A percentile compares a stretch with the other conserved stretches of the same genome.
phyloP scores from a whole-genome alignment of 2,888 invertebrate species.

The Cryptus armator region DNA sequence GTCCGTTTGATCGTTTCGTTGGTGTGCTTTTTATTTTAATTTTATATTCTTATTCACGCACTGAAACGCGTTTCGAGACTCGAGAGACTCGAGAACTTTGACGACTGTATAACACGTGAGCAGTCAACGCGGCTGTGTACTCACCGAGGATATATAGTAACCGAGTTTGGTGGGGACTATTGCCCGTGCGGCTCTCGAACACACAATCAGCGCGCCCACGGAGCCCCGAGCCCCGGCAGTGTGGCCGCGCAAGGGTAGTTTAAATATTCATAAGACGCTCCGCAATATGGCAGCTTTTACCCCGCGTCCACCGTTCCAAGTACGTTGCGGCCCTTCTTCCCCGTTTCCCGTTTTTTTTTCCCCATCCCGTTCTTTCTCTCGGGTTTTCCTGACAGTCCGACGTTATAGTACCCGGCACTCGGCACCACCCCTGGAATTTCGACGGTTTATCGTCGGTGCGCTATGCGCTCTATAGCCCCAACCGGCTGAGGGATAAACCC shows the following conservation, averaged over 20 bases:
- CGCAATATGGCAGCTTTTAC: constrained; percentile 64
- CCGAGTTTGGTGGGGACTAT: constrained; percentile 42
- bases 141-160: not conserved
- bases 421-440: constrained; percentile 56
- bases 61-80: not conserved
- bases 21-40: not conserved
- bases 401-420: constrained; percentile 44
- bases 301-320: constrained; percentile 23
- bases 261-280: constrained; percentile 72
- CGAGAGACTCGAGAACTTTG: not conserved
- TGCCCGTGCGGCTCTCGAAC: constrained; percentile 39
- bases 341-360: not conserved
- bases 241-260: constrained; percentile 56
- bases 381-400: constrained; percentile 31
- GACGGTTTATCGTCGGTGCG: constrained; percentile 60
- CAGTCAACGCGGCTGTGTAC: constrained; percentile 10
- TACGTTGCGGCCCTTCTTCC: constrained; percentile 42
- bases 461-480: constrained; percentile 15
- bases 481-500: constrained; percentile 46
- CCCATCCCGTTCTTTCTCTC: not conserved
- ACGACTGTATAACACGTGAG: constrained; percentile 3
- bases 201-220: constrained; percentile 42
- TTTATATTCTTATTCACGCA: not conserved
- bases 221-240: constrained; percentile 6
- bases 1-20: not conserved